phyloP scores from a whole-genome alignment of 2,888 invertebrate species.

The Calameuta filiformis region DNA sequence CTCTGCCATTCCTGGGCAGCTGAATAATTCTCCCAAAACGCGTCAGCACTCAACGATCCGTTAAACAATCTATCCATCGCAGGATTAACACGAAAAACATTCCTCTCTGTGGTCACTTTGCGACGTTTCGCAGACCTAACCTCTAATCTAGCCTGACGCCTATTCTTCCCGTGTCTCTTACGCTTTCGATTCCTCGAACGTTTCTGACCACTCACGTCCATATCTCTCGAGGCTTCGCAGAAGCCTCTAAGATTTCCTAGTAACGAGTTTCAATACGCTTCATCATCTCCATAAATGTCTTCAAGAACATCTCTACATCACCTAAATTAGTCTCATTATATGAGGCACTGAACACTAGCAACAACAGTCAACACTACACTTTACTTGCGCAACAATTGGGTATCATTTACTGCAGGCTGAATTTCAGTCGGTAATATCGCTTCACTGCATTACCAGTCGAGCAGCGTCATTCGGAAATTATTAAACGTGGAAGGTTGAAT shows the following conservation, averaged over 20 bases:
- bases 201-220: constrained; percentile 49
- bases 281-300: no score
- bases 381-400: no score
- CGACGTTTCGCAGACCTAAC: constrained; percentile 47
- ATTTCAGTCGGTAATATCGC: no score
- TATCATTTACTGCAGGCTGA: no score
- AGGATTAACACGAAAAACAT: constrained; percentile 12
- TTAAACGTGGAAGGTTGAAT: constrained; percentile 26
- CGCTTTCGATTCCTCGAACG: constrained; percentile 41
- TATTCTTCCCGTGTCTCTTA: constrained; percentile 41
- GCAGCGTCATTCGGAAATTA: no score
- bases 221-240: constrained; percentile 22
- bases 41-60: constrained; percentile 50
- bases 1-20: constrained; percentile 59
- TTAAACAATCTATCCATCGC: constrained; percentile 25
- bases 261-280: no score
- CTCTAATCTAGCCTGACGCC: constrained; percentile 47
- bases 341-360: no score
- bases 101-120: constrained; percentile 23
- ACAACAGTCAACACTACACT: no score
- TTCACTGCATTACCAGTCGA: no score
- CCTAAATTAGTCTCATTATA: no score
- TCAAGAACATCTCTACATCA: no score
- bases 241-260: no score
- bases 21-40: constrained; percentile 61